phyloP scores from a whole-genome alignment of 2,888 invertebrate species.

The Cerceris ruficornis region DNA sequence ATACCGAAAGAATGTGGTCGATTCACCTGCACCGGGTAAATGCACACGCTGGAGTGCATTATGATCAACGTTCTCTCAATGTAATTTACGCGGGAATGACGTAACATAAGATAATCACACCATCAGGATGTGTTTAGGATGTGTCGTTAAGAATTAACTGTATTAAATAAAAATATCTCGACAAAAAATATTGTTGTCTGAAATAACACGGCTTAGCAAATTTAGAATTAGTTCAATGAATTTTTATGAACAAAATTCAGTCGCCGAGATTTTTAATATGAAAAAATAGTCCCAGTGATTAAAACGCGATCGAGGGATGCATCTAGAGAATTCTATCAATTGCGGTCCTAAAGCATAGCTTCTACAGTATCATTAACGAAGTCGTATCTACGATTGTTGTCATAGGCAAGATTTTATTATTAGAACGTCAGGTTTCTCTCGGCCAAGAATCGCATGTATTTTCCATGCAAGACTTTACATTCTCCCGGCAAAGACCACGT shows the following conservation, averaged over 20 bases:
- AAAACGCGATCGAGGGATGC: no score
- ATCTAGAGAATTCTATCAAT: no score
- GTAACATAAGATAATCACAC: conserved; percentile 53
- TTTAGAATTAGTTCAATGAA: no score
- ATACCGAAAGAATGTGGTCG: conserved; percentile 31
- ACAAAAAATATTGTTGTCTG: no score
- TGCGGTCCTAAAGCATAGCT: neutral
- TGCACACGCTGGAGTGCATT: conserved; percentile 27
- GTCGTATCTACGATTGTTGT: neutral
- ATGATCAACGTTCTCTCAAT: neutral
- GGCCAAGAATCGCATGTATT: neutral
- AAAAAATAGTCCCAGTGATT: no score
- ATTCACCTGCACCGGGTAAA: conserved; percentile 27
- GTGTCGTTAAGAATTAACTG: no score
- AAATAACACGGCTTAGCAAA: no score
- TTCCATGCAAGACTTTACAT: neutral
- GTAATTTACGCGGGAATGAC: conserved; percentile 22
- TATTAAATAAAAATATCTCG: no score
- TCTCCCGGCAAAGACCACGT: no score
- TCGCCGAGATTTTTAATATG: no score
- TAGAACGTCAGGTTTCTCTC: conserved; percentile 1
- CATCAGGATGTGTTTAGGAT: conserved; percentile 43
- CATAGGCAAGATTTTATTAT: conserved; percentile 16
- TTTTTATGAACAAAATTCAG: no score
- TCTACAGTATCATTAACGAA: neutral